These are phyloP conservation scores for Pantala flavescens DNA, from an alignment of 1,140 invertebrate genomes.

Conservation along the genomic window DNA sequence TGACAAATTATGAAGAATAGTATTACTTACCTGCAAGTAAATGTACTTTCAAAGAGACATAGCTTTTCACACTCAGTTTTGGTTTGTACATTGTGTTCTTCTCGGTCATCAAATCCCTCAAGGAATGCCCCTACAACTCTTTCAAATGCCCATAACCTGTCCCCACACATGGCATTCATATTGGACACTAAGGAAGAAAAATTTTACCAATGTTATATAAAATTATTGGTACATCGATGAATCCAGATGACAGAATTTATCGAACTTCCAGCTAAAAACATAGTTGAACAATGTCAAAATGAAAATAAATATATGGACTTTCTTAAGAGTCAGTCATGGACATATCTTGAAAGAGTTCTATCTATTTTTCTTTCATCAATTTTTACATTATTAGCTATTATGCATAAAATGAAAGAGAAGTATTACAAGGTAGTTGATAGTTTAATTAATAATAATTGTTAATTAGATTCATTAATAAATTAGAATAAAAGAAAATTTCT, in stretches of 20 bases:
- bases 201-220: background rate
- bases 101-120: slow-evolving; percentile 39
- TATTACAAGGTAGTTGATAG: too few species aligned
- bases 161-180: slow-evolving; percentile 38
- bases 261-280: background rate
- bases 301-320: too few species aligned
- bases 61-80: slow-evolving; percentile 39
- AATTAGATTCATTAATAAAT: too few species aligned
- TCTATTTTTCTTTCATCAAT: too few species aligned
- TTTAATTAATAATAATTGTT: too few species aligned
- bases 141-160: slow-evolving; percentile 42
- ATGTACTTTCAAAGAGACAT: slow-evolving; percentile 37
- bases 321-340: too few species aligned
- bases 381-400: too few species aligned
- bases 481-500: background rate
- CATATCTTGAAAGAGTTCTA: too few species aligned
- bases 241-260: too few species aligned
- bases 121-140: slow-evolving; percentile 37
- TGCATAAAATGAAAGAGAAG: too few species aligned
- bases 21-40: slow-evolving; percentile 34
- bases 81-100: slow-evolving; percentile 33
- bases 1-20: background rate
- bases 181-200: slow-evolving; percentile 27
- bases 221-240: background rate
- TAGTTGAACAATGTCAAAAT: too few species aligned